A percentile compares a stretch with the other conserved stretches of the same genome.
These are phyloP conservation scores for Drosophila burlai DNA, from an alignment of 1,140 invertebrate species.

Conservation along the genomic window DNA sequence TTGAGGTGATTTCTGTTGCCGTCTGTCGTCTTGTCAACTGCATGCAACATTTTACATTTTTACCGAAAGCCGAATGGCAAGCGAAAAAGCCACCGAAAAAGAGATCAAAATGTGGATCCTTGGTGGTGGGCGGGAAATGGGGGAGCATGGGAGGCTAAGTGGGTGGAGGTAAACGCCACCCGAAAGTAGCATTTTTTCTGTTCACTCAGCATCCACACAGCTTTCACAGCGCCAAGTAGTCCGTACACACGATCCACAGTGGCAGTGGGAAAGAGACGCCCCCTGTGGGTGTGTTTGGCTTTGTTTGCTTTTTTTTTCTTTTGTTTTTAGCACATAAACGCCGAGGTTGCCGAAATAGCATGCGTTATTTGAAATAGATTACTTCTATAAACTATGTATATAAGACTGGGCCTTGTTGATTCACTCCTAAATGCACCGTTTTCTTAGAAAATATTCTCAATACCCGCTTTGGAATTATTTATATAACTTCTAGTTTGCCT, in stretches of 20 bases:
- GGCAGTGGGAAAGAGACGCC: constrained; percentile 13
- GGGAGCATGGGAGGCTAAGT: neutral
- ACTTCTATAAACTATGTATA: no score
- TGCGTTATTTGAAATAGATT: neutral
- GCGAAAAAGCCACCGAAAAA: constrained; percentile 33
- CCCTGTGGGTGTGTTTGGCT: constrained; percentile 8
- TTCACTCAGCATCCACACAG: constrained; percentile 41
- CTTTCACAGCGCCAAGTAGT: constrained; percentile 59
- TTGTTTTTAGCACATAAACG: neutral
- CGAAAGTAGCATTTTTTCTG: constrained; percentile 15
- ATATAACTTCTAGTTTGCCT: no score
- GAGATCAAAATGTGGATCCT: constrained; percentile 53
- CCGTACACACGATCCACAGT: constrained; percentile 64
- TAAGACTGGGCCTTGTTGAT: no score
- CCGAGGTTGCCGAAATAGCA: neutral
- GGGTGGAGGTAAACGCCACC: constrained; percentile 39
- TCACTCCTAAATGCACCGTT: no score
- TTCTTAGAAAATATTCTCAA: neutral
- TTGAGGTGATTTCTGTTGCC: constrained; percentile 50
- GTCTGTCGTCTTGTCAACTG: constrained; percentile 72
- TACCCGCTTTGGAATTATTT: neutral
- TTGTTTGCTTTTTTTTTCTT: neutral
- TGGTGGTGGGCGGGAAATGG: neutral
- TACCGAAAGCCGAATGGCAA: constrained; percentile 24
- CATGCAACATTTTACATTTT: constrained; percentile 78